Evolutionary conservation across 2,113 vertebrate species (phyloP).

Genomic region (Clarias magur): DNA sequence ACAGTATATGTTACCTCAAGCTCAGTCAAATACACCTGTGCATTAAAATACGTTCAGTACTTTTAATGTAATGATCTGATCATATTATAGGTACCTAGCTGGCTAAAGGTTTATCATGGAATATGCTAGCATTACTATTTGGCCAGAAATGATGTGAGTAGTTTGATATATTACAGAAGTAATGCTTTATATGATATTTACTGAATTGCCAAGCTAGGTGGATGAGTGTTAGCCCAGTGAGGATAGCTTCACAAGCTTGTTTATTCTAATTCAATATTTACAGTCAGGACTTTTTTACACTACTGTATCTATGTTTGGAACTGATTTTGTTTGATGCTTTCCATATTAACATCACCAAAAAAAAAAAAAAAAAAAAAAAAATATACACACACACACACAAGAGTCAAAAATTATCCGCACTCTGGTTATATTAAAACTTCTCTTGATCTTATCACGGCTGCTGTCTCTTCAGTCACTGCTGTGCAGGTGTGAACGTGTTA

Average conservation of each 20-base stretch:
- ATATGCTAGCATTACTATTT: background rate
- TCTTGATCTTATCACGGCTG: too few species aligned
- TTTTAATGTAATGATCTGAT: background rate
- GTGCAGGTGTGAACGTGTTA: too few species aligned
- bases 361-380: background rate
- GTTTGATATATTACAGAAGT: background rate
- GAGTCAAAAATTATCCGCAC: too few species aligned
- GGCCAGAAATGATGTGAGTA: background rate
- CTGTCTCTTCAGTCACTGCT: too few species aligned
- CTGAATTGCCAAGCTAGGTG: background rate
- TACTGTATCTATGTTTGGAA: background rate
- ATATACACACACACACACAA: too few species aligned
- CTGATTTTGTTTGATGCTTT: background rate
- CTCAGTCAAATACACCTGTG: too few species aligned
- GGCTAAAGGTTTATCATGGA: background rate
- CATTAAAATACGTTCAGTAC: too few species aligned
- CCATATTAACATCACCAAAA: background rate
- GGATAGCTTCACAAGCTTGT: background rate
- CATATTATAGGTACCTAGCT: background rate
- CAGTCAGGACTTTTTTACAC: background rate
- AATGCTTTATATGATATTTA: background rate
- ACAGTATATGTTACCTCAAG: too few species aligned
- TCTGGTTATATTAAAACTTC: too few species aligned
- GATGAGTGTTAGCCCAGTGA: too few species aligned
- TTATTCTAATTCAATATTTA: background rate